Evolutionary conservation across 2,888 invertebrate species (phyloP), one percentile per base, ranked within the genome.

Genomic region (Athetis lepigone): DNA sequence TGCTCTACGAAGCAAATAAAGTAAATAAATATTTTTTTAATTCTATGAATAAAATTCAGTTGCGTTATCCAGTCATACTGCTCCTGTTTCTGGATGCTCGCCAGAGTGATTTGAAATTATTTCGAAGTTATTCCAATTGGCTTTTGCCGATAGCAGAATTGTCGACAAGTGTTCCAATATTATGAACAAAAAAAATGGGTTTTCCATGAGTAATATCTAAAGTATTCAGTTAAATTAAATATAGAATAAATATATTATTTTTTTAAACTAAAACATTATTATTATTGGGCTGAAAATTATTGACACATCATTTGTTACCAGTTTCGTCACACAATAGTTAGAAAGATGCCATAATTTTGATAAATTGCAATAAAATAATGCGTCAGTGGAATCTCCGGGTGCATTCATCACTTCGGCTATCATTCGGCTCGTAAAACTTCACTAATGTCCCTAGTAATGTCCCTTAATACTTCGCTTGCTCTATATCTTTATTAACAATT

Each of bases 401-500:
- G 91, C 92, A 92, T 94, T 90, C 89, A 91, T 85, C 84, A 81
- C 78, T 75, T 83, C 78, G 80, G 83, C 90, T 83, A 90, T 91
- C 87, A 90, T 87, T 84, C 71, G 70, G 77, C 75, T 87, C 91
- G 87, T 94, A 93, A 94, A 95, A 88, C 79, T 80, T 86, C 91
- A 88, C 94, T 94, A 95, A 95, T 95, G 89, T 90, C 89, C 88
- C 87, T 83, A 43, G 63, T 63, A 52, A 63, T 63, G 23, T 66
- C 70, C 67, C 64, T 61, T 94, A 93, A 92, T 93, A 92, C 90
- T 89, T 90, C 81, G 84, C 81, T 81, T 85, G 88, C 88, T 91
- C 92, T 92, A 94, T 93, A 94, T 93, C 95, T 94, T 92, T 94
- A 95, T 94, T 94, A 95, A 94, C 92, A 91, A 92, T 93, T 92